Base-by-base conservation (phyloP, 37 sponge, comb jelly and placozoan genomes). In the Spongilla lacustris region DNA sequence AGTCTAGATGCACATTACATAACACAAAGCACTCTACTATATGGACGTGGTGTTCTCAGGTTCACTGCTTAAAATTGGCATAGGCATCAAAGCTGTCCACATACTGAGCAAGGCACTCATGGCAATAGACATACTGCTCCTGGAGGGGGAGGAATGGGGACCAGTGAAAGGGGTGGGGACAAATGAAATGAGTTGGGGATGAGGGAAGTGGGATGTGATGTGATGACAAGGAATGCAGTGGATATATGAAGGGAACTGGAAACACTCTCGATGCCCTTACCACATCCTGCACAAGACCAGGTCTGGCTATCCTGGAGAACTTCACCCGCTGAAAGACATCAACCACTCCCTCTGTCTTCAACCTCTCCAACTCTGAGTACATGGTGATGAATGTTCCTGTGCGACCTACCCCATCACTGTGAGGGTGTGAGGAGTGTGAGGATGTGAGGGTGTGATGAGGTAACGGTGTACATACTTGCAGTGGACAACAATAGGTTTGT, bases 251-350 rank as follows among this genome's bases (percentile, higher is more conserved):
- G 41, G 41, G 41, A 9, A 6, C 3, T 41, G 41, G 41, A 9
- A 41, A 41, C n/a, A 41, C 6, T 9, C 6, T 41, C 41, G 3
- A 6, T 58, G 58, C 1, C 58, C 97, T 87, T 74, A 94, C 97
- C 93, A 86, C 81, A 71, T 89, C 90, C 37, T 90, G 88, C 36
- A 97, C 92, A 95, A 97, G 92, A 46, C 78, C 83, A n/a, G 96
- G 89, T 67, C 96, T 81, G 79, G 92, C 96, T 30, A 91, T 81
- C 19, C 98, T 75, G 19, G 93, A 86, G 19, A 75, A 76, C 28
- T 90, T 79, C 24, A 93, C 96, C 66, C 92, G 90, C 79, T 97
- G 95, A 81, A 95, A 93, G 26, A 97, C 95, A 88, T 97, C 98
- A 58, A 95, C 95, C 69, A 97, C 87, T 36, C 95, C 95, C 69